Evolutionary conservation across 1,140 invertebrate species (phyloP).

Genomic region (Drosophila truncata): DNA sequence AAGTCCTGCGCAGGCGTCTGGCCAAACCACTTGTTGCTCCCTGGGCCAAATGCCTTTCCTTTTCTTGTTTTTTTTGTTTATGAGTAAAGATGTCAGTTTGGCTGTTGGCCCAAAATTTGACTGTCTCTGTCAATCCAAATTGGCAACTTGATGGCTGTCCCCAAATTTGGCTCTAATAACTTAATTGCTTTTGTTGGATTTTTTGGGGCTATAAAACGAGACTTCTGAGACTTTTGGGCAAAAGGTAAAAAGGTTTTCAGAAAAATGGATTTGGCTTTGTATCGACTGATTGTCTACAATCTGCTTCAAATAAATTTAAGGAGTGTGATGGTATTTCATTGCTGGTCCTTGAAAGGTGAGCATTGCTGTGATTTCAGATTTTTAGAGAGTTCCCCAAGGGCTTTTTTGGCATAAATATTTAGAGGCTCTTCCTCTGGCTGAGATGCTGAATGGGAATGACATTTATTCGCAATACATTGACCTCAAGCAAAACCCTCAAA

Average conservation of each 20-base stretch:
- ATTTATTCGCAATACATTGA: constrained; percentile 68
- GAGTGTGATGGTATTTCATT: constrained; percentile 69
- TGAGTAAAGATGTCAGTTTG: not conserved
- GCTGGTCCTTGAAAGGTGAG: constrained; percentile 59
- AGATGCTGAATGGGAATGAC: constrained; percentile 37
- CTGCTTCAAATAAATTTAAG: constrained; percentile 60
- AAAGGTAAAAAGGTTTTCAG: constrained; percentile 17
- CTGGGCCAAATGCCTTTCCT: constrained; percentile 7
- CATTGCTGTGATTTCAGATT: not conserved
- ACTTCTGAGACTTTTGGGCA: not conserved
- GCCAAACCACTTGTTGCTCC: constrained; percentile 17
- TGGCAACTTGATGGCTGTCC: constrained; percentile 48
- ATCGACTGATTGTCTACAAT: constrained; percentile 68
- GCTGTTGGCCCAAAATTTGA: constrained; percentile 24
- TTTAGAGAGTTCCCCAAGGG: not conserved
- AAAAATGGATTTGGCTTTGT: constrained; percentile 47
- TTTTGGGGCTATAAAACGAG: constrained; percentile 56
- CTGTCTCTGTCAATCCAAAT: constrained; percentile 27
- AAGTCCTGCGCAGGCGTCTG: constrained; percentile 61
- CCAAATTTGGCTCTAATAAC: constrained; percentile 57
- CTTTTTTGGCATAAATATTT: not conserved
- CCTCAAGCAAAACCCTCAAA: constrained; percentile 26
- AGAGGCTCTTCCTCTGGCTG: constrained; percentile 45
- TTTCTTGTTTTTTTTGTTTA: not conserved
- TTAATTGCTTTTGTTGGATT: constrained; percentile 33